Evolutionary conservation across 1,140 invertebrate species (phyloP), one percentile per base, ranked within the genome.

Genomic region (Marisa cornuarietis): DNA sequence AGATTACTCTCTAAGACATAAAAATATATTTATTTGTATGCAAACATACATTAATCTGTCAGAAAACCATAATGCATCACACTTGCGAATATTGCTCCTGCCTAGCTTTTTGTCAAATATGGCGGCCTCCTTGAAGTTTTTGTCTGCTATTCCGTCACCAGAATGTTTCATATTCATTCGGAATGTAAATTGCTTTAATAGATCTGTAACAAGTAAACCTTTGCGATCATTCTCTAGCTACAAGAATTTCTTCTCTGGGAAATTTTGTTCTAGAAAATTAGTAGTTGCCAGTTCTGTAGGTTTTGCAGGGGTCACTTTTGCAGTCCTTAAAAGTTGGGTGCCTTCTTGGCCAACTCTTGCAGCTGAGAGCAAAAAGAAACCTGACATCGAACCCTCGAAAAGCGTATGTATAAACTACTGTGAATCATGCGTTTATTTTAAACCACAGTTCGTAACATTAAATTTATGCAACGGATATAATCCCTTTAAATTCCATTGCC

Each of bases 101-200:
- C 22, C 10, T 72, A 14, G 24, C n/a, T 72, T 72, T n/a, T 72
- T 49, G 71, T 13, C 7, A 24, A 77, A 77, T n/a, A 77, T 77
- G 75, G 75, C 75, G 75, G 75, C 75, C 42, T 65, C 75, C 63
- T 66, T 77, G 51, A 31, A 65, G 11, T n/a, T 77, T 31, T 49
- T 62, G 14, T 63, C 74, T 26, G 74, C 62, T 51, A 42, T 63
- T 3, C 62, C 62, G 24, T 49, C 42, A 26, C 22, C 68, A n/a
- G 75, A 77, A 31, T 20, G 42, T 66, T 77, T 77, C n/a, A 24
- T 76, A 42, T 42, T 68, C 4, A 54, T 54, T 20, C 62, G 51
- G 26, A 26, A 13, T 13, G 63, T 24, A 52, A 63, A 51, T 9
- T 69, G 62, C 10, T 49, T 68, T 7, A 63, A 49, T 16, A 42